These are phyloP conservation scores for Stegastes partitus DNA, from an alignment of 2,113 vertebrate genomes.

Conservation along the genomic window DNA sequence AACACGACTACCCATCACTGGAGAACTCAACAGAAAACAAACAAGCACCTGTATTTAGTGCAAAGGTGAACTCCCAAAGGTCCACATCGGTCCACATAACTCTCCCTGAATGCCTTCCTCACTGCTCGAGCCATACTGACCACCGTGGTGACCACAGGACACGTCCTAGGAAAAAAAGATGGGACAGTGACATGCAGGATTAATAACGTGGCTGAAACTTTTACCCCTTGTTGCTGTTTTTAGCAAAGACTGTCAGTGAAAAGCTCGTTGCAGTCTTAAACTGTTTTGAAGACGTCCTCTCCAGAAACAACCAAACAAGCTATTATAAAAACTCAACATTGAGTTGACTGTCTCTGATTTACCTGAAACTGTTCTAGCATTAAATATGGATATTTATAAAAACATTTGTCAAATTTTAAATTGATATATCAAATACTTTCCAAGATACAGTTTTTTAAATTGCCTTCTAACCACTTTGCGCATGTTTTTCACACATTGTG, in stretches of 20 bases:
- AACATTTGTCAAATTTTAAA: too few species aligned
- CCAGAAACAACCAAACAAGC: too few species aligned
- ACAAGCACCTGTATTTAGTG: slow-evolving; percentile 88
- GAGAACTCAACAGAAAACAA: background rate
- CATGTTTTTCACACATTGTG: too few species aligned
- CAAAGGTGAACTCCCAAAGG: slow-evolving; percentile 86
- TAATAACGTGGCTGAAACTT: background rate
- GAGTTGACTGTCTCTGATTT: too few species aligned
- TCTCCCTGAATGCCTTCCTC: slow-evolving; percentile 84
- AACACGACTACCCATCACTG: background rate
- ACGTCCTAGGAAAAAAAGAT: slow-evolving; percentile 70
- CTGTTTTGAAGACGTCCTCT: too few species aligned
- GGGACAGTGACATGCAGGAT: background rate
- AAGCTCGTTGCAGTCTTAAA: too few species aligned
- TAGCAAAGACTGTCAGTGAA: background rate
- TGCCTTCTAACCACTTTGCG: too few species aligned
- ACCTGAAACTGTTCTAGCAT: too few species aligned
- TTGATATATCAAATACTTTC: too few species aligned
- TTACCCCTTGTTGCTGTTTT: background rate
- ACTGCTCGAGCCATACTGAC: slow-evolving; percentile 86
- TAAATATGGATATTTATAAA: too few species aligned
- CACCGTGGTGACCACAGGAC: slow-evolving; percentile 85
- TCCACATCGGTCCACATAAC: slow-evolving; percentile 87
- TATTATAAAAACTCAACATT: too few species aligned
- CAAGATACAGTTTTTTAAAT: too few species aligned